Evolutionary conservation across 1,140 invertebrate species (phyloP).

Genomic region (Parapsyche elsis): DNA sequence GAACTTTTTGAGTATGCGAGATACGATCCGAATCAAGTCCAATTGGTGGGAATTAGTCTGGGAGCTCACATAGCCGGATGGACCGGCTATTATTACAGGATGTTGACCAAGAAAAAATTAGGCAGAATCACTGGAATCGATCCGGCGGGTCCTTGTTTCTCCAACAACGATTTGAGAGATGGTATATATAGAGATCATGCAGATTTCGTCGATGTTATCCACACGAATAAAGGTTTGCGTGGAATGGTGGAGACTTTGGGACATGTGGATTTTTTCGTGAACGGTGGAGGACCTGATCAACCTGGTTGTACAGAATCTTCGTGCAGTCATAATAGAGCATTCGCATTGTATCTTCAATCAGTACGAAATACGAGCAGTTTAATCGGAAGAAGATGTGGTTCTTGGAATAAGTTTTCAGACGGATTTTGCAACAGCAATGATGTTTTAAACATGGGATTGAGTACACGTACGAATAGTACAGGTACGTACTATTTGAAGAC

Average conservation of each 20-base stretch:
- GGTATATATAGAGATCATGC: conserved; percentile 73
- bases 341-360: conserved; percentile 70
- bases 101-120: conserved; percentile 61
- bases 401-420: conserved; percentile 64
- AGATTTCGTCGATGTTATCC: conserved; percentile 72
- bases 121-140: conserved; percentile 68
- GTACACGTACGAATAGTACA: conserved; percentile 61
- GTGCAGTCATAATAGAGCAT: conserved; percentile 73
- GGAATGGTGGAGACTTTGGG: conserved; percentile 71
- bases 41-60: conserved; percentile 72
- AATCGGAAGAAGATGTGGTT: conserved; percentile 66
- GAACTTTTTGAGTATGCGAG: conserved; percentile 67
- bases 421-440: conserved; percentile 64
- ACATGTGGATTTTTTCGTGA: conserved; percentile 74
- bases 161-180: conserved; percentile 61
- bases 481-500: conserved; percentile 68
- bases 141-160: conserved; percentile 69
- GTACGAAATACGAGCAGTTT: conserved; percentile 67
- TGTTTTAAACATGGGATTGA: conserved; percentile 68
- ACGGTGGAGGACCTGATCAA: conserved; percentile 72
- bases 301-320: conserved; percentile 72
- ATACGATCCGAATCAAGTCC: conserved; percentile 63
- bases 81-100: conserved; percentile 69
- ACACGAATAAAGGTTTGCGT: conserved; percentile 71
- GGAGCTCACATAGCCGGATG: conserved; percentile 72